Base-by-base conservation (phyloP, 2,797 vertebrate species). In the Labroides dimidiatus region DNA sequence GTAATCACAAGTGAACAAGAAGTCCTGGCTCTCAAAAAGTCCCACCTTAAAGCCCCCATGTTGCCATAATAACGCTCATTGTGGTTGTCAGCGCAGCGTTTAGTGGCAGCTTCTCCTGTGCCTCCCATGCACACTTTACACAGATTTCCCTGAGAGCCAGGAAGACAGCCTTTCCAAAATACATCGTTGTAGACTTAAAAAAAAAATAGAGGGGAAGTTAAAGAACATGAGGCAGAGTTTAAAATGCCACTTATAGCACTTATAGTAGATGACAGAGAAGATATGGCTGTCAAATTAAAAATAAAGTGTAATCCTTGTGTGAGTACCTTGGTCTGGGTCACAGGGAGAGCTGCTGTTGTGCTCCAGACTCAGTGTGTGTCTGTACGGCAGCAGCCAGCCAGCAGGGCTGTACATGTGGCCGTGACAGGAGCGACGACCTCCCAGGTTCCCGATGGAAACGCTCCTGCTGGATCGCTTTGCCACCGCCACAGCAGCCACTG, bases 151-250 rank as follows among this genome's bases (percentile, higher is more conserved):
- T 90, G 82, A 73, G 94, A 92, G 61, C 96, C 96, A 4, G 96
- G 96, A 77, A 98, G 95, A 80, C 96, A 98, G 70, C 95, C 92
- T 84, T 98, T 98, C 96, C 96, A 96, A 85, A 98, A 98, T 60
- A 95, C 95, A 23, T 88, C 51, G 54, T 84, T 90, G 77, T 95
- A 97, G 58, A 89, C 96, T 98, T 39, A 37, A 43, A 71, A 76
- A 37, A 82, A 13, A 33, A 70, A 45, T 8, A 33, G 30, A 44
- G 42, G 6, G 33, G 10, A 17, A n/a, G 9, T 44, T 1, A 41
- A 43, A 15, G 20, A 10, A 21, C 7, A 8, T 39, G 41, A 33
- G 10, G 30, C 36, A 19, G 9, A 39, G 10, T 11, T 27, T 33
- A 15, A 30, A 64, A 43, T 24, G 37, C 12, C 8, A 17, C 10